Percentiles rank a stretch among this genome's conserved stretches.
Evolutionary conservation across 2,113 vertebrate genomes (phyloP).

Genomic region (Lagenorhynchus albirostris): DNA sequence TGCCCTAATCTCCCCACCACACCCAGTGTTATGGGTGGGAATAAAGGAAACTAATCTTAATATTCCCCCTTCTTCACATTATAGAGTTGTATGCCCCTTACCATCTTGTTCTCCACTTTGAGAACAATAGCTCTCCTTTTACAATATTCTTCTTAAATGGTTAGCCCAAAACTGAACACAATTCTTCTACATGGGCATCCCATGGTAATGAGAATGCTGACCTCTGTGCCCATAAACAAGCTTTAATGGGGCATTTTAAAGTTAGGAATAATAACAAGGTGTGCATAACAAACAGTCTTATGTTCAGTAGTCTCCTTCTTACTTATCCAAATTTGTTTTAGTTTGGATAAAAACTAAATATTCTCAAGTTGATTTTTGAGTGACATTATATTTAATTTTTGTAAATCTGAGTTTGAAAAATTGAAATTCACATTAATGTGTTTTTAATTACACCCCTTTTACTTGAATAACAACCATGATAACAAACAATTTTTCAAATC

Average conservation of each 20-base stretch:
- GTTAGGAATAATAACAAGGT: neutral
- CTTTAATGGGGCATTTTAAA: neutral
- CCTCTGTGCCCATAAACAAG: neutral
- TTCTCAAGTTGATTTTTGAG: neutral
- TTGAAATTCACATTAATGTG: neutral
- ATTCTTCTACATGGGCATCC: neutral
- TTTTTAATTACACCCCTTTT: neutral
- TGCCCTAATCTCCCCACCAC: neutral
- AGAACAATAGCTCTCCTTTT: neutral
- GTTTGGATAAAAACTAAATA: neutral
- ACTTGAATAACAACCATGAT: neutral
- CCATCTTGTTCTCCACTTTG: neutral
- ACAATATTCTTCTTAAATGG: neutral
- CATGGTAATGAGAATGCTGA: neutral
- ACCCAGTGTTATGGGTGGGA: neutral
- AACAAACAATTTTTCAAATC: neutral
- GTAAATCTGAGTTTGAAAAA: constrained; percentile 21
- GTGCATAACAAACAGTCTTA: neutral
- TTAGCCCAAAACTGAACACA: neutral
- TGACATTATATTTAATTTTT: neutral
- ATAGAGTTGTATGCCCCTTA: neutral
- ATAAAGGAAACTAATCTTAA: neutral
- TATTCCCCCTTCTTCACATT: neutral
- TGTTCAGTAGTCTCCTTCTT: neutral
- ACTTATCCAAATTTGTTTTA: neutral